A percentile compares a stretch with the other conserved stretches of the same genome.
Evolutionary conservation across 2,113 vertebrate genomes (phyloP).

Genomic region (Fregata magnificens): DNA sequence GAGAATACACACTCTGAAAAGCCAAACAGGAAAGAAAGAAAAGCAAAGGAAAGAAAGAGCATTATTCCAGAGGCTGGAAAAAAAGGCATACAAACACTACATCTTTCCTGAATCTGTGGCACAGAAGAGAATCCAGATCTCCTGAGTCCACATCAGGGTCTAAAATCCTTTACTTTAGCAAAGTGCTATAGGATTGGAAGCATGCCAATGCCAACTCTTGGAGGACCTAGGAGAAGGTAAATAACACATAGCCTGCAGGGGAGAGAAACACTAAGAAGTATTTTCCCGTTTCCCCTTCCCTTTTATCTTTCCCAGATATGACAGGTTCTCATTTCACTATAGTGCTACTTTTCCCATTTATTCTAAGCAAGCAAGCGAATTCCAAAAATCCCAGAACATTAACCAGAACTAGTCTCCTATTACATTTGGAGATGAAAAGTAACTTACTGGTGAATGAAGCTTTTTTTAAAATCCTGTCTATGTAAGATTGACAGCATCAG

Average conservation of each 20-base stretch:
- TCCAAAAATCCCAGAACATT: not conserved
- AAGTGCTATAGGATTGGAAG: not conserved
- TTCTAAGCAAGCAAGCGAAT: not conserved
- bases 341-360: not conserved
- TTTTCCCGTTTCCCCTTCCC: not conserved
- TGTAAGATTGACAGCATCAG: not conserved
- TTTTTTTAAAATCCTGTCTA: not conserved
- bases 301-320: not conserved
- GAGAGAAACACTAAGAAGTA: not conserved
- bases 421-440: not conserved
- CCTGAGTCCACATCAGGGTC: not conserved
- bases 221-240: not conserved
- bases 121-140: not conserved
- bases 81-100: not conserved
- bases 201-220: not conserved
- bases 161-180: not conserved
- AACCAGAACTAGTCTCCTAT: not conserved
- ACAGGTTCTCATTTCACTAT: not conserved
- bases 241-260: not conserved
- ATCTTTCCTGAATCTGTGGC: not conserved
- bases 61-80: not conserved
- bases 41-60: not conserved
- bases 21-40: not conserved
- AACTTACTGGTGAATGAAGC: not conserved
- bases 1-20: not conserved